Evolutionary conservation across 2,797 vertebrate species (phyloP).

Genomic region (Masticophis lateralis): DNA sequence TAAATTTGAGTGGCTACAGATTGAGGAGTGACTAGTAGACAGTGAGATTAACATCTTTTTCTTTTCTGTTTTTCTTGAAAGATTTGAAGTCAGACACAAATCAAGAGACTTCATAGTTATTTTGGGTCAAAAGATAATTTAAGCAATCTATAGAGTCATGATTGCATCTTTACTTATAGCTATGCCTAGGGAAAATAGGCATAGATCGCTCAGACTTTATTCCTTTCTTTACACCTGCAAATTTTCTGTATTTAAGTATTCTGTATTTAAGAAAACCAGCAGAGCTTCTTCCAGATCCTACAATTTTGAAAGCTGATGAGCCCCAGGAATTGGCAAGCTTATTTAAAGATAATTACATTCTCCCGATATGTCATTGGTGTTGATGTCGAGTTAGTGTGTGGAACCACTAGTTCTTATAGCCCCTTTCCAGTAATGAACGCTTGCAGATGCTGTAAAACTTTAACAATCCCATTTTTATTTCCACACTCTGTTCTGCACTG

Average conservation of each 20-base stretch:
- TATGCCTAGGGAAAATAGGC: background rate
- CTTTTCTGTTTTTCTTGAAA: background rate
- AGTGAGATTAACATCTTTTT: background rate
- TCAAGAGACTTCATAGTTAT: background rate
- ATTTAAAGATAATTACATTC: background rate
- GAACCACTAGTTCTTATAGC: background rate
- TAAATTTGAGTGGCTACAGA: background rate
- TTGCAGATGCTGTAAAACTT: background rate
- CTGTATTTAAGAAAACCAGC: background rate
- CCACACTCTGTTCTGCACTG: background rate
- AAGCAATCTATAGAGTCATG: background rate
- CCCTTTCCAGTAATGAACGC: background rate
- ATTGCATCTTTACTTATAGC: background rate
- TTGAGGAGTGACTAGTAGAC: background rate
- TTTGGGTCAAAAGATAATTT: background rate
- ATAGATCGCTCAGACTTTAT: background rate
- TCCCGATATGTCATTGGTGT: background rate
- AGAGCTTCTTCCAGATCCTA: background rate
- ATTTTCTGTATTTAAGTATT: background rate
- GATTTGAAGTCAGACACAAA: background rate
- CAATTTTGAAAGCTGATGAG: background rate
- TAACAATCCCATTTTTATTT: conserved; percentile 12
- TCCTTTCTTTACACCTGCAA: background rate
- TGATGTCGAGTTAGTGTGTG: background rate
- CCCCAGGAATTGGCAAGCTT: background rate